Evolutionary conservation across 2,113 vertebrate genomes (phyloP).

Genomic region (Sylvia atricapilla): DNA sequence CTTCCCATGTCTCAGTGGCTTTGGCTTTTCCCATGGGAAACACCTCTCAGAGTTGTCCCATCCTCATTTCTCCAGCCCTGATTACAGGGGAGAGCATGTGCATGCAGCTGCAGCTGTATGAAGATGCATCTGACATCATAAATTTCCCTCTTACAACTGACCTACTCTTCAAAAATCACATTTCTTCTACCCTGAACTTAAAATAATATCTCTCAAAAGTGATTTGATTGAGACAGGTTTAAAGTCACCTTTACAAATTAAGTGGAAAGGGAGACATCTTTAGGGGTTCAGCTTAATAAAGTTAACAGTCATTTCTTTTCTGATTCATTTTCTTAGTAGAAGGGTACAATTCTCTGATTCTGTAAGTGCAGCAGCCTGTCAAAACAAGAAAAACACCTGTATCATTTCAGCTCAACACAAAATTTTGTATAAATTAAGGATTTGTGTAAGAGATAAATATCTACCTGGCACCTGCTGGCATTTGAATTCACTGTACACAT

Average conservation of each 20-base stretch:
- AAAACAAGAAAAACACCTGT: neutral
- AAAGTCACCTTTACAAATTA: neutral
- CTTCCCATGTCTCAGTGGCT: neutral
- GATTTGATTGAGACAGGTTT: neutral
- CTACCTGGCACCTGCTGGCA: rapidly evolving
- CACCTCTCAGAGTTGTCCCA: neutral
- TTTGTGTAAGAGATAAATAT: neutral
- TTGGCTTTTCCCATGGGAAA: slow-evolving; percentile 29
- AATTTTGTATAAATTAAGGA: neutral
- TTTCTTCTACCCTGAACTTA: neutral
- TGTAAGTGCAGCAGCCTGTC: neutral
- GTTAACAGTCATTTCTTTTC: neutral
- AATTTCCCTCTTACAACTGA: neutral
- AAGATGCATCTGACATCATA: no score
- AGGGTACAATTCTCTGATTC: neutral
- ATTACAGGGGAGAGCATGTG: rapidly evolving
- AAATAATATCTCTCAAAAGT: neutral
- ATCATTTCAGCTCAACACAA: neutral
- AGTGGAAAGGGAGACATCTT: neutral
- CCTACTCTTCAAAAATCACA: neutral
- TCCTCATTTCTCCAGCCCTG: neutral
- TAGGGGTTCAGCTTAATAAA: neutral
- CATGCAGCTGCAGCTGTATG: neutral
- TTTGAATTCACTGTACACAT: neutral
- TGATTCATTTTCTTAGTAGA: neutral